phyloP scores from a whole-genome alignment of 2,888 invertebrate genomes.

The Rhogogaster chlorosoma region DNA sequence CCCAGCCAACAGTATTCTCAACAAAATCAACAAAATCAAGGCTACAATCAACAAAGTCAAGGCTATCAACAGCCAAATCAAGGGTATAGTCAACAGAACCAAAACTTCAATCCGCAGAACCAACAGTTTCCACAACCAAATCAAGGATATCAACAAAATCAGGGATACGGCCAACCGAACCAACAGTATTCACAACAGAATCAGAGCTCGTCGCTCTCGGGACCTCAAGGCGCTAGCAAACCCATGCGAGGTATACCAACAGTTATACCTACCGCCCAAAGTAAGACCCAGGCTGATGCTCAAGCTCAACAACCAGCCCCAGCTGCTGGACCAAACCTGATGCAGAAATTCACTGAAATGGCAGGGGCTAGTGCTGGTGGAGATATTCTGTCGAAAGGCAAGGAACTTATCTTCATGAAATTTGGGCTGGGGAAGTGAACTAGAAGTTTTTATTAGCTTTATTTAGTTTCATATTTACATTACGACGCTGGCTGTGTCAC shows the following conservation, averaged over 20 bases:
- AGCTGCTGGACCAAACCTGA: constrained; percentile 86
- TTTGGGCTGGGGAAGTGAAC: constrained; percentile 88
- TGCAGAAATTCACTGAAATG: constrained; percentile 94
- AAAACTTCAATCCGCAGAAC: constrained; percentile 68
- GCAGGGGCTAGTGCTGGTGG: constrained; percentile 89
- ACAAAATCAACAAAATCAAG: constrained; percentile 77
- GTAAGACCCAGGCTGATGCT: constrained; percentile 68
- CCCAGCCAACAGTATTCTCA: constrained; percentile 69
- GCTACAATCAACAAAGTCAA: constrained; percentile 63
- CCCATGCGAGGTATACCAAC: constrained; percentile 79
- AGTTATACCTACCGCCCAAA: constrained; percentile 77
- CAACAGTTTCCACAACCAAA: constrained; percentile 64
- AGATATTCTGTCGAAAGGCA: constrained; percentile 94
- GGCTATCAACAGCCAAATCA: constrained; percentile 60
- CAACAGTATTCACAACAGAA: constrained; percentile 69
- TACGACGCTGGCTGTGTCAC: constrained; percentile 31
- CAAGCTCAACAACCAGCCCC: constrained; percentile 75
- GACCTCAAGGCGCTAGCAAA: constrained; percentile 69
- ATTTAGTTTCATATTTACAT: constrained; percentile 24
- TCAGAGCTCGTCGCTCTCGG: constrained; percentile 68
- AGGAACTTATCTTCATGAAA: constrained; percentile 96
- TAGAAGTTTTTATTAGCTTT: constrained; percentile 42
- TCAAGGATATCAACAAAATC: constrained; percentile 66
- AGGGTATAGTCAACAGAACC: constrained; percentile 64
- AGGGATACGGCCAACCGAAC: constrained; percentile 60